Base-by-base conservation (phyloP, 2,113 vertebrate species). In the Macaca mulatta region DNA sequence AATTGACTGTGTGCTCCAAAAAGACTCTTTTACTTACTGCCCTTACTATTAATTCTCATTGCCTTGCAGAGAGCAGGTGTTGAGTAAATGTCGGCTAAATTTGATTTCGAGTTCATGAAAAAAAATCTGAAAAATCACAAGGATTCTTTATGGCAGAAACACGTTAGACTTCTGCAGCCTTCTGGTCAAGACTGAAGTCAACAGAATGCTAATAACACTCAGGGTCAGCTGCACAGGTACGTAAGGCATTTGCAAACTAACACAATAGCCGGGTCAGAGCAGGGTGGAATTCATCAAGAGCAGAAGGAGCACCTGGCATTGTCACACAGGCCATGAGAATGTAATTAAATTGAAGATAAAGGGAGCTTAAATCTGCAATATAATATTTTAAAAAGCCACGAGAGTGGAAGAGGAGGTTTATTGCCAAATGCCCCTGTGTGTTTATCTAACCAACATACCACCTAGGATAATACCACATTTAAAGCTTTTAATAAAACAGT, bases 341-440 rank as follows among this genome's bases (percentile, higher is more conserved):
- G 97, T 97, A 97, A 98, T 98, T 98, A 98, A 98, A 98, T 97
- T 97, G 98, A 97, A 98, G 97, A 98, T 98, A 98, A 98, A 98
- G 94, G 89, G 98, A 98, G 98, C 98, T 98, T 97, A 57, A 57
- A 94, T 94, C 97, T 90, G 90, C 78, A 83, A 16, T 93, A 86
- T 89, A 98, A 98, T 99, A 98, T 97, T 98, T 98, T 98, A 93
- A 97, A 98, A 99, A 99, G 97, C 98, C 96, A 96, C 43, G 77
- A 69, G 83, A 43, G 94, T 43, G 82, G 70, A 92, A 96, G 89
- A 92, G 93, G 95, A 97, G 95, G 77, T 98, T 98, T 98, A 97
- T 83, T 96, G 95, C 93, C 97, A 98, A 98, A 98, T 64, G 95
- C 75, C 96, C 93, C 97, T 95, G 94, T 94, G 94, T 79, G 90